phyloP scores from a whole-genome alignment of 2,888 invertebrate species.

The Limnephilus marmoratus region DNA sequence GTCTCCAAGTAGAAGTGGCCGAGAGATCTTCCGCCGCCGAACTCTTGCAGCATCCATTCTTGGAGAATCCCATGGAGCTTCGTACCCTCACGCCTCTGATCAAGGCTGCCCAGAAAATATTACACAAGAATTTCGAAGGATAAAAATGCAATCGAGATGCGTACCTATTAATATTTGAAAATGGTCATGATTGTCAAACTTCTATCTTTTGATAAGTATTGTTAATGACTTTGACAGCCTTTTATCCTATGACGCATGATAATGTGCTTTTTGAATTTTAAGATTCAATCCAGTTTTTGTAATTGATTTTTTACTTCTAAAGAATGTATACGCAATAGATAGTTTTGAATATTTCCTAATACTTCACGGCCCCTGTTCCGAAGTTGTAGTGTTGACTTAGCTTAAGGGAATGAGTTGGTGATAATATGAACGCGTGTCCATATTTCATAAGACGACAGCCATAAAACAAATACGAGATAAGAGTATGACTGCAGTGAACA shows the following conservation, averaged over 20 bases:
- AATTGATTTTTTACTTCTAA: background rate
- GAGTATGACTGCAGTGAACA: background rate
- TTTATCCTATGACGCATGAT: background rate
- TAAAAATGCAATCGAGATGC: background rate
- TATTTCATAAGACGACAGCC: background rate
- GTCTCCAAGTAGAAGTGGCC: conserved; percentile 91
- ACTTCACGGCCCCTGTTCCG: background rate
- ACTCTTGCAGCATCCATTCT: conserved; percentile 87
- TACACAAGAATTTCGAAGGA: conserved; percentile 79
- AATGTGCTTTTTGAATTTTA: background rate
- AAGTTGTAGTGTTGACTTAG: background rate
- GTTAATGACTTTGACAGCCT: background rate
- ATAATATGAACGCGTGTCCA: background rate
- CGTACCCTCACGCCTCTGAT: conserved; percentile 92
- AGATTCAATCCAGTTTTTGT: background rate
- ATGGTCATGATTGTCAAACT: background rate
- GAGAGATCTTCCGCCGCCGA: conserved; percentile 86
- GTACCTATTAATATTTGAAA: conserved; percentile 9
- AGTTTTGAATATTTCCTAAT: background rate
- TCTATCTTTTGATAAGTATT: conserved; percentile 9
- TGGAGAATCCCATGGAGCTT: conserved; percentile 88
- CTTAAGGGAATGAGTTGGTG: background rate
- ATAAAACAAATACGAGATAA: background rate
- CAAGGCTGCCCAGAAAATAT: conserved; percentile 91
- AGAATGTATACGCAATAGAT: background rate